Conservation (phyloP, 2,113 vertebrate genomes). For the Zeus faber region DNA sequence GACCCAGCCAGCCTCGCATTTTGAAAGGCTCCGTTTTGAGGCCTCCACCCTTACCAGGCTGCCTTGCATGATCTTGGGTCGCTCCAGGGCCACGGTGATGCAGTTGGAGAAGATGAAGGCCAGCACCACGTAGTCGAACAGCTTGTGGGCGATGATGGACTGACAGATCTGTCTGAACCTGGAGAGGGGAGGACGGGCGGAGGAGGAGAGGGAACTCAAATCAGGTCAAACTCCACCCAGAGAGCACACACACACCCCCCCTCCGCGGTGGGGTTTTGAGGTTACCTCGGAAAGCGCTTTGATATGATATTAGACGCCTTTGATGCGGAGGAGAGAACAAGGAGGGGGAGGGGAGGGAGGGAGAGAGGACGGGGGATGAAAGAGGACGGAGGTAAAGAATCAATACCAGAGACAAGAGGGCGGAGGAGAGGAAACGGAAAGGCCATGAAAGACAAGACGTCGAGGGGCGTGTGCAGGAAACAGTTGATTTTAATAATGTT, state of each 20-base stretch:
- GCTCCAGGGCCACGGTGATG: conserved; percentile 96
- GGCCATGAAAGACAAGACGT: too few relatives aligned
- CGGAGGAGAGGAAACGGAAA: not conserved
- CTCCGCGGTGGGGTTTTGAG: too few relatives aligned
- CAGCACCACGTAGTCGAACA: conserved; percentile 95
- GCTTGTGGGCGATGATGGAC: conserved; percentile 93
- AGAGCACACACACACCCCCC: too few relatives aligned
- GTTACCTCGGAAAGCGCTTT: too few relatives aligned
- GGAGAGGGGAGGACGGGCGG: conserved; percentile 20
- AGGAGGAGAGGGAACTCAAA: not conserved
- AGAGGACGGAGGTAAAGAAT: not conserved
- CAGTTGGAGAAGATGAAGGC: conserved; percentile 99
- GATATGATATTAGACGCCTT: too few relatives aligned
- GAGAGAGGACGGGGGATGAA: not conserved
- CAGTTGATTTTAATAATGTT: too few relatives aligned
- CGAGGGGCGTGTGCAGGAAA: too few relatives aligned
- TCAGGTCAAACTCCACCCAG: too few relatives aligned
- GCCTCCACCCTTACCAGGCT: conserved; percentile 88
- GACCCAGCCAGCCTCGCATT: too few relatives aligned
- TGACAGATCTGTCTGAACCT: conserved; percentile 95
- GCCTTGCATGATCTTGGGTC: conserved; percentile 93
- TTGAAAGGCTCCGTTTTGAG: too few relatives aligned
- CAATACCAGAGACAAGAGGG: too few relatives aligned
- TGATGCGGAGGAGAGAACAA: not conserved
- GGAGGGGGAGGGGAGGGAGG: not conserved